Evolutionary conservation across 2,888 invertebrate species (phyloP), one percentile per base, ranked within the genome.

Genomic region (Hedya salicella): DNA sequence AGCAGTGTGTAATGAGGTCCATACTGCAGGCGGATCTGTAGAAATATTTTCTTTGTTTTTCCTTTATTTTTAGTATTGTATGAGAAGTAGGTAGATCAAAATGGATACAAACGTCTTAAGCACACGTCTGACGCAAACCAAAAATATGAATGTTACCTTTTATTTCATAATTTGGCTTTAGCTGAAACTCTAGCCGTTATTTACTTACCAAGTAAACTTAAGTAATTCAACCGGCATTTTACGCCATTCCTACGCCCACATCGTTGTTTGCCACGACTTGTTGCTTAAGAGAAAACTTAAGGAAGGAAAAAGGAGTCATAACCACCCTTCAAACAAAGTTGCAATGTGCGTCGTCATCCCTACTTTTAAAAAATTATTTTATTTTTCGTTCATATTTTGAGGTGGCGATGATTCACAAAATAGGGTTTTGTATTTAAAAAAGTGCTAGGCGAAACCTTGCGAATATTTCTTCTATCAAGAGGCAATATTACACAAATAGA

Each of bases 191-290:
- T 9, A 19, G 21, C 21, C 19, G 25, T 9, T 54, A n/a, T 54
- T 54, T 40, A 19, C 54, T 40, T 54, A 54, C 40, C 9, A 42
- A 30, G 54, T 25, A 25, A 42, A 56, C 14, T 21, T 16, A 25
- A 6, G 11, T 54, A 42, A 42, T 30, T 42, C 54, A 42, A 56
- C 25, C 25, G 54, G 42, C 54, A 54, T 56, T 56, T 56, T 14
- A 16, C 25, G 42, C 42, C 42, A 11, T 21, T 42, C 4, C 8
- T 19, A 25, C 1, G 13, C 39, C 56, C 2, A 42, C 40, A 30
- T 56, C 42, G 56, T 30, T 17, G 16, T 42, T 44, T 14, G 42
- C 42, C 25, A 13, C 9, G 42, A 56, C 56, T 42, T 56, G 56
- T 56, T 42, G 56, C 56, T 25, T 30, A 17, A 30, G 42, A 42